Base-by-base conservation (phyloP, 2,113 vertebrate species). In the Coryphaenoides rupestris region DNA sequence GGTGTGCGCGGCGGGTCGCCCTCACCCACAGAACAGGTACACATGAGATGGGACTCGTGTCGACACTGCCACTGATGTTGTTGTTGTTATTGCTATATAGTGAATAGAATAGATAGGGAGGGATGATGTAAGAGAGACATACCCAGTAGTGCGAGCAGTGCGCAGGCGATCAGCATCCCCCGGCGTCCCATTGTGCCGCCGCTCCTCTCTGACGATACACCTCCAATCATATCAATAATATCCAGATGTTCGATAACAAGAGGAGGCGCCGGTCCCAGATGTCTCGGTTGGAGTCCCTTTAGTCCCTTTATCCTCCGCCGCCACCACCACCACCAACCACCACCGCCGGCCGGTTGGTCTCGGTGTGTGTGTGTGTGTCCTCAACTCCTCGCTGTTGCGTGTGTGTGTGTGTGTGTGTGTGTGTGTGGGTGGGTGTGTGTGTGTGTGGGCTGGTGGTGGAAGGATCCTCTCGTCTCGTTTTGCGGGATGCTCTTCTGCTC, bases 171-270 rank as follows among this genome's bases (percentile, higher is more conserved):
- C 23, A 86, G 70, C 49, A 87, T 79, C 80, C 84, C 85, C 78
- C 83, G 84, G 85, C 81, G 75, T 80, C 83, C 86, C 89, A 91
- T 91, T 71, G 78, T 84, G 79, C 70, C n/a, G 68, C 74, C 52
- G 67, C 61, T 74, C 70, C 69, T 70, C 63, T 67, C n/a, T n/a
- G n/a, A n/a, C n/a, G 79, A 82, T 74, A 23, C 68, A 70, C 81
- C 74, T 70, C 68, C 70, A 57, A 65, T 72, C n/a, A n/a, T n/a
- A n/a, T n/a, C n/a, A n/a, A n/a, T n/a, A n/a, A n/a, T n/a, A n/a
- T n/a, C n/a, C n/a, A n/a, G n/a, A n/a, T n/a, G n/a, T n/a, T n/a
- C n/a, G n/a, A n/a, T n/a, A n/a, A n/a, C n/a, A n/a, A n/a, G n/a
- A n/a, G n/a, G n/a, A n/a, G n/a, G n/a, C n/a, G n/a, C n/a, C n/a